Evolutionary conservation across 2,797 vertebrate genomes (phyloP).

Genomic region (Pseudochromis fuscus): DNA sequence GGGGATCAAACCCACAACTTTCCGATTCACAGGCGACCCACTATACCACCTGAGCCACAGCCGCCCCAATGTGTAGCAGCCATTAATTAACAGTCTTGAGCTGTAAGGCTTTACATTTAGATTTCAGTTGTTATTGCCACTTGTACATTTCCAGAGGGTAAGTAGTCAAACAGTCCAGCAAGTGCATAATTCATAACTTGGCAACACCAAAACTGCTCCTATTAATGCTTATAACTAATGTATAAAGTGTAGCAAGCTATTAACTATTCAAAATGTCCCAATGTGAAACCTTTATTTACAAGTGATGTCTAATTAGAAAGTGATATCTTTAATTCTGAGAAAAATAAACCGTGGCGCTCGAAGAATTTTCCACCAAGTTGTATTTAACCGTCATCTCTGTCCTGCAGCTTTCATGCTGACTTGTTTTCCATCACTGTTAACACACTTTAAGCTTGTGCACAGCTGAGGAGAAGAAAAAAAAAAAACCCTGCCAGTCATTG

Average conservation of each 20-base stretch:
- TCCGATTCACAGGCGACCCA: too few species aligned
- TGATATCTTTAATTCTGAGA: neutral
- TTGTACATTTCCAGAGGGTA: too few species aligned
- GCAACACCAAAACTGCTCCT: neutral
- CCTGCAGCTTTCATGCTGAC: neutral
- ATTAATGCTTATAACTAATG: neutral
- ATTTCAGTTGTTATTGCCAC: too few species aligned
- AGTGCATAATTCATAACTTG: neutral
- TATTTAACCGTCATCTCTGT: neutral
- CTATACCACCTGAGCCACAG: neutral
- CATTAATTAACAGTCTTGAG: neutral
- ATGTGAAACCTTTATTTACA: neutral
- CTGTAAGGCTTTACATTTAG: neutral
- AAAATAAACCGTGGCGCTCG: neutral
- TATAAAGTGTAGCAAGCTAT: neutral
- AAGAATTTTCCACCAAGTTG: neutral
- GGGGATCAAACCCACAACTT: too few species aligned
- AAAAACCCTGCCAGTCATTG: conserved; percentile 36
- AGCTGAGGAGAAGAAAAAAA: conserved; percentile 8
- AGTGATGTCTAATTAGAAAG: neutral
- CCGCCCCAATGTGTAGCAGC: neutral
- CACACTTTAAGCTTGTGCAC: conserved; percentile 10
- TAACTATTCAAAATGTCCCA: neutral
- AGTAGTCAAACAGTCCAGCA: neutral
- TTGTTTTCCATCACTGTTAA: conserved; percentile 20